Base-by-base conservation (phyloP, 2,113 vertebrate species). In the Setophaga coronata region DNA sequence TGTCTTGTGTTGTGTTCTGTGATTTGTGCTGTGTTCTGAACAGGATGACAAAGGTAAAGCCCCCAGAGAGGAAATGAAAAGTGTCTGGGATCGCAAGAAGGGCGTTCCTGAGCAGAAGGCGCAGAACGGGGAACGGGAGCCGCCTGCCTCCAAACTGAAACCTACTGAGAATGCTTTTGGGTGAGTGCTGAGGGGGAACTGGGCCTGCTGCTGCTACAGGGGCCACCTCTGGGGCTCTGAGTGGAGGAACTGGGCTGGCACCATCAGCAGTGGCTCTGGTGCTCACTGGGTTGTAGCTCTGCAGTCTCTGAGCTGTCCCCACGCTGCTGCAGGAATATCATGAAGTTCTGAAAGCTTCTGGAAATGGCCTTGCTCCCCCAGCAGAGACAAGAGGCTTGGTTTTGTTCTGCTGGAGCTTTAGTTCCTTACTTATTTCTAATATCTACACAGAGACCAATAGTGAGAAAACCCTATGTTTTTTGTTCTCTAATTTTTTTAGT, bases 141-240 rank as follows among this genome's bases (percentile, higher is more conserved):
- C 98, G 53, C 92, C 97, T 34, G 85, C 97, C 43, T 95, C 98
- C 82, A 99, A 99, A 93, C 98, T 99, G 81, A 99, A 98, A 97
- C 98, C 98, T 91, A 97, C 98, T 2, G 99, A 99, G 97, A 99
- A 99, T 95, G 98, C 97, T 89, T 98, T 97, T 96, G 99, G 99
- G 99, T 99, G 92, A 98, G 96, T 83, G 61, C 69, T 14, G 33
- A 51, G 65, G 7, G 3, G 33, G 31, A 48, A 12, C 0, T n/a
- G 57, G 53, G 3, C 38, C 89, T 82, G 18, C 47, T 90, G 14
- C 31, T 16, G 26, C 21, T 34, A 5, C 8, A 50, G 42, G 66
- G 18, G 23, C 5, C 12, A 24, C 16, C 48, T 71, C 58, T 60
- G 58, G 47, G 24, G 71, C 58, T 87, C 77, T 54, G 87, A 57